phyloP scores from a whole-genome alignment of 30 jellyfish, hydroid and myxozoan genomes.

The Aurelia coerulea region DNA sequence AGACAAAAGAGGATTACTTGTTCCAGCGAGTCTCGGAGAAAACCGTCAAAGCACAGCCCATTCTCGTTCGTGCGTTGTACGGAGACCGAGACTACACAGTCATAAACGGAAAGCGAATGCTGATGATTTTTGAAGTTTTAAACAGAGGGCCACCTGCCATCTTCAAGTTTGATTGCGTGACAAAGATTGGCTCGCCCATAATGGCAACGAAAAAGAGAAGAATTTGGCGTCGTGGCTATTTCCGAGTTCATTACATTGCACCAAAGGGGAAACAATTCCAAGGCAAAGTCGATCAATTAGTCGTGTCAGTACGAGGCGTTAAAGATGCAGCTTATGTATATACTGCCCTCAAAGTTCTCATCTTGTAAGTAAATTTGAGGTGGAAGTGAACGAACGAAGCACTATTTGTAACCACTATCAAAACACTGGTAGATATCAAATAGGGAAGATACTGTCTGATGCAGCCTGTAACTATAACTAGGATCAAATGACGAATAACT shows the following conservation, averaged over 20 bases:
- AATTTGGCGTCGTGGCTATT: conserved; percentile 69
- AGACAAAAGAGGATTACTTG: conserved; percentile 55
- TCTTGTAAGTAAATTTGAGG: conserved; percentile 32
- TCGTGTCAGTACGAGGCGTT: conserved; percentile 64
- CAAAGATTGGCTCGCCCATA: conserved; percentile 61
- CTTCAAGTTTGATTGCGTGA: conserved; percentile 57
- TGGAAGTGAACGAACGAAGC: not conserved
- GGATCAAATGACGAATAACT: too few relatives aligned
- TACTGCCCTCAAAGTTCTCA: conserved; percentile 70
- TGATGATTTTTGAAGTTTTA: conserved; percentile 69
- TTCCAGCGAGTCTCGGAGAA: conserved; percentile 72
- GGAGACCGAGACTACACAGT: conserved; percentile 80
- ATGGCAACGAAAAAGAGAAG: conserved; percentile 49
- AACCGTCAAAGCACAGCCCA: conserved; percentile 64
- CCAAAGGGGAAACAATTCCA: conserved; percentile 58
- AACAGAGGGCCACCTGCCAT: conserved; percentile 72
- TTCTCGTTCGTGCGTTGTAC: conserved; percentile 59
- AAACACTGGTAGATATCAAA: not conserved
- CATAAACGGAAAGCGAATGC: conserved; percentile 45
- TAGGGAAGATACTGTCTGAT: conserved; percentile 1
- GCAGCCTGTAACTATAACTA: too few relatives aligned
- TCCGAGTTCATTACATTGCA: conserved; percentile 63
- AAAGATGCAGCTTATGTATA: conserved; percentile 42
- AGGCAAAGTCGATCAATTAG: conserved; percentile 62
- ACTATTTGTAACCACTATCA: conserved; percentile 32